Evolutionary conservation across 2,888 invertebrate species (phyloP), one percentile per base, ranked within the genome.

Genomic region (Caradrina kadenii): DNA sequence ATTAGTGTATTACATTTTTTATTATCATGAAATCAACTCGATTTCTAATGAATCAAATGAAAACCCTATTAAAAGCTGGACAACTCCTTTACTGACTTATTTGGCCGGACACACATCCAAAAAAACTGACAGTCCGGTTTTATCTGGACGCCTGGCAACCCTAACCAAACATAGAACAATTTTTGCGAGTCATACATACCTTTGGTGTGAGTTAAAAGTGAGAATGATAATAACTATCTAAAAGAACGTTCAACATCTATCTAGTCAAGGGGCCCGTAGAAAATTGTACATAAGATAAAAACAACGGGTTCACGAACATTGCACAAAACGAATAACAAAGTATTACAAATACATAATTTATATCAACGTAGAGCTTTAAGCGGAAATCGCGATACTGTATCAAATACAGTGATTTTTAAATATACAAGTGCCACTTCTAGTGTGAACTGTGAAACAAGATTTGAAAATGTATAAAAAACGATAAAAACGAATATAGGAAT

Each of bases 341-440:
- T 94, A 95, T 94, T 94, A 92, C 91, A 93, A 91, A 94, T 93
- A 93, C 92, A 93, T 92, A 90, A 88, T 89, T 89, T 91, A 93
- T 93, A 93, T 93, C 93, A 93, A 91, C 89, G 81, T 87, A 90
- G 90, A 95, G 95, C 93, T 93, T 94, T 95, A 95, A 94, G 93
- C 89, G 88, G 87, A 83, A 87, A 91, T 91, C 93, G 90, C 89
- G 91, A 89, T 83, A 84, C 94, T 93, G 95, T 95, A 95, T 95
- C 15, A 88, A 90, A 94, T 95, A 93, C 95, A 92, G 94, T 88
- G 77, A 82, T 79, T 88, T 85, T 86, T 88, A 84, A 26, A 82
- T 84, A 88, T 89, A 86, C 82, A 91, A 90, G 93, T 95, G 95
- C 95, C 95, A 95, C 87, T 85, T 85, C 84, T 87, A 82, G 79